Percentiles rank a stretch among this genome's conserved stretches.
Conservation (phyloP, 2,113 vertebrate species). For the Sardina pilchardus region DNA sequence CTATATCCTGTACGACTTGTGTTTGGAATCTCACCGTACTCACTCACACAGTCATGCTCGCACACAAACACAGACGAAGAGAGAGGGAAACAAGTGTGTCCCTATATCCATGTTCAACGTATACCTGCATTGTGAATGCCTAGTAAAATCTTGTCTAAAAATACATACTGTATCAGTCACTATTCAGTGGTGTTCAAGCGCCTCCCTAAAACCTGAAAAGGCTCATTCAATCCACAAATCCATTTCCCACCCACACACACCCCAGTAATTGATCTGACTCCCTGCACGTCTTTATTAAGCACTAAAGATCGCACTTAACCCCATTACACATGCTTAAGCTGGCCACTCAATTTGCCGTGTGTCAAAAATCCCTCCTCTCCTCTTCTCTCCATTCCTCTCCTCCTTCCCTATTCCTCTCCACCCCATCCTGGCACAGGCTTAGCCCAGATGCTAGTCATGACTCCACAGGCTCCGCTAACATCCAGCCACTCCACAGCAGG, state of each 20-base stretch:
- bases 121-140: not conserved
- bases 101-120: not conserved
- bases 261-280: conserved; percentile 3
- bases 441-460: not conserved
- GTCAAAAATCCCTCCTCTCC: conserved; percentile 23
- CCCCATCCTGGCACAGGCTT: not conserved
- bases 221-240: not conserved
- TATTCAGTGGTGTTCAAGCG: not conserved
- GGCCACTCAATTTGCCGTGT: conserved; percentile 19
- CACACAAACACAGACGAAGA: not conserved
- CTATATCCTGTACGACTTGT: no score
- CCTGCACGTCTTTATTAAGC: conserved; percentile 28
- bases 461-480: not conserved
- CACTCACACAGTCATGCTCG: not conserved
- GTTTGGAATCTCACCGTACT: not conserved
- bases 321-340: conserved; percentile 30
- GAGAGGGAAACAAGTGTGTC: not conserved
- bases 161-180: not conserved
- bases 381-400: not conserved
- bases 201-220: not conserved
- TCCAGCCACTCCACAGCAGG: conserved; percentile 20
- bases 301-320: conserved; percentile 34
- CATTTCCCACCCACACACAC: conserved; percentile 2
- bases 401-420: not conserved
- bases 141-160: not conserved